Base-by-base conservation (phyloP, 2,888 invertebrate species). In the Entomobrya proxima region DNA sequence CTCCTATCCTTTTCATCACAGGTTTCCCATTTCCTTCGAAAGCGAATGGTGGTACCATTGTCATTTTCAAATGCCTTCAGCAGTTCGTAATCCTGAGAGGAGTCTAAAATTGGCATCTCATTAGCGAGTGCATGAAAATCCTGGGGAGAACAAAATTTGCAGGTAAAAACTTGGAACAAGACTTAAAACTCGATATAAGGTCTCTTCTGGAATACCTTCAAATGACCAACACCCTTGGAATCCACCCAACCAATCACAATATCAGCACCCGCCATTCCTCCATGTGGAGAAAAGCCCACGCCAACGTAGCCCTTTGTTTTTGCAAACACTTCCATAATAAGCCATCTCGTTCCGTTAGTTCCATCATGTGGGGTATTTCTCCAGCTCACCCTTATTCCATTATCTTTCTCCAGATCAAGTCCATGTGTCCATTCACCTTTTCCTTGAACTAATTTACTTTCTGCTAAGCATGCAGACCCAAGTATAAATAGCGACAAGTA, bases 161-260 rank as follows among this genome's bases (percentile, higher is more conserved):
- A n/a, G n/a, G n/a, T n/a, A n/a, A n/a, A n/a, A n/a, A n/a, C n/a
- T n/a, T n/a, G n/a, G n/a, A n/a, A n/a, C n/a, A n/a, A n/a, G 21
- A 18, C n/a, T 74, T 50, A 9, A 6, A 24, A 58, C 15, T n/a
- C 2, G 35, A 37, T 30, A 24, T n/a, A 7, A 69, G 40, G 6
- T 37, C 37, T 11, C 5, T 11, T 7, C 37, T 67, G 3, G 15
- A 27, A 30, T 21, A 88, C 89, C 72, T 83, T 86, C 11, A 89
- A 61, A 64, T 89, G 86, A 11, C 78, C 79, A 6, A 44, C 69
- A 58, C 89, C 89, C 3, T 80, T 89, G 91, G 94, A 93, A 92
- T 96, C 95, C 90, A 97, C 95, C 97, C 97, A 97, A 86, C 96
- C 97, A 91, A 97, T 94, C 90, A 97, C 95, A 92, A 98, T 94